Evolutionary conservation across 2,113 vertebrate genomes (phyloP).

Genomic region (Lepisosteus oculatus): DNA sequence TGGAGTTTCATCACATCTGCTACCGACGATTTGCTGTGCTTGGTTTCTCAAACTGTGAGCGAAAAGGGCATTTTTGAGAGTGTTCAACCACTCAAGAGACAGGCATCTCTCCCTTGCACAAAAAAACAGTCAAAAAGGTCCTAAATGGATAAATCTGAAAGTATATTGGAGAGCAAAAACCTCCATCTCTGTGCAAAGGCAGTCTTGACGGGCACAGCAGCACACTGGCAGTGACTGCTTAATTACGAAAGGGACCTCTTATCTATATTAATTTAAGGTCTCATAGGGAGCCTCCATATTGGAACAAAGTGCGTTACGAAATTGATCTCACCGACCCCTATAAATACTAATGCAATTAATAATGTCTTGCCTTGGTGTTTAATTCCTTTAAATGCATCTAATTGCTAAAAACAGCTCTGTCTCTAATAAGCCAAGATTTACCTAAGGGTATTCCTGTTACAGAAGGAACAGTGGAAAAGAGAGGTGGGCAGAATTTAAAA

Average conservation of each 20-base stretch:
- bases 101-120: too few relatives aligned
- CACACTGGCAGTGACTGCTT: not conserved
- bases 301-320: not conserved
- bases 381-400: not conserved
- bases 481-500: not conserved
- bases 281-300: not conserved
- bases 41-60: too few relatives aligned
- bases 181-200: too few relatives aligned
- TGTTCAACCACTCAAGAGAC: too few relatives aligned
- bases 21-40: too few relatives aligned
- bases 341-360: constrained; percentile 4
- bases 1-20: too few relatives aligned
- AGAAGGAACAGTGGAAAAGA: not conserved
- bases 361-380: not conserved
- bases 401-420: not conserved
- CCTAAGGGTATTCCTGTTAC: not conserved
- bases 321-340: not conserved
- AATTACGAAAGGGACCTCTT: not conserved
- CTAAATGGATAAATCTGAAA: too few relatives aligned
- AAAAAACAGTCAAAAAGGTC: too few relatives aligned
- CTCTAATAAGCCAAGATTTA: not conserved
- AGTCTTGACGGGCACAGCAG: not conserved
- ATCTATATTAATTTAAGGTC: constrained; percentile 1
- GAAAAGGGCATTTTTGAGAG: too few relatives aligned
- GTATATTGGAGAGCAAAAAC: too few relatives aligned